Percentiles rank a stretch among this genome's conserved stretches.
Conservation (phyloP, 2,797 vertebrate genomes). For the Artibeus jamaicensis region DNA sequence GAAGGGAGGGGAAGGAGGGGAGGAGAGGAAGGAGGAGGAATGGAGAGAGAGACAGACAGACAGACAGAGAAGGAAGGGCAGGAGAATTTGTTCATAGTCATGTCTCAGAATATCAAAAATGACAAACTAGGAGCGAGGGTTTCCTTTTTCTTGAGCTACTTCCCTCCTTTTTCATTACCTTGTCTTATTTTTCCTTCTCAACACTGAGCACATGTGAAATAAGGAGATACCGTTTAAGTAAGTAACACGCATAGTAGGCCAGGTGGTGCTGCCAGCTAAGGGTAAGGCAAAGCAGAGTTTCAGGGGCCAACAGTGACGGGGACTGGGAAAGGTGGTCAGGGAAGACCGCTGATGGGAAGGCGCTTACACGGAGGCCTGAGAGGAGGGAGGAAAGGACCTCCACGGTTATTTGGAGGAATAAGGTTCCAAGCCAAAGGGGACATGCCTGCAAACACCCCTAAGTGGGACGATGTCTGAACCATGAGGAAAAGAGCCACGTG, state of each 20-base stretch:
- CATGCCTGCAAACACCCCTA: background rate
- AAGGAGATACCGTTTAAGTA: background rate
- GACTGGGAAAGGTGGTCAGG: background rate
- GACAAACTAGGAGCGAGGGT: background rate
- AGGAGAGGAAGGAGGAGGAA: background rate
- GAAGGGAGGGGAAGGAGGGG: rapidly evolving
- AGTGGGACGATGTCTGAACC: background rate
- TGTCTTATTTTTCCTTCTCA: background rate
- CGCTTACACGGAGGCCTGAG: background rate
- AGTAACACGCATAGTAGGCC: background rate
- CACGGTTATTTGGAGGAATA: background rate
- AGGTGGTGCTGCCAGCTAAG: background rate
- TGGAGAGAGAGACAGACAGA: no score
- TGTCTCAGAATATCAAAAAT: background rate
- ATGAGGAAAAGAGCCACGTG: background rate
- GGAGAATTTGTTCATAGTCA: background rate
- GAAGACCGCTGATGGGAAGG: background rate
- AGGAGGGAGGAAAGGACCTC: background rate
- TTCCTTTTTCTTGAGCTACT: background rate
- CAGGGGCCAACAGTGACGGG: background rate
- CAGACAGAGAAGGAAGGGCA: no score
- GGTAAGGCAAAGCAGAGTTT: background rate
- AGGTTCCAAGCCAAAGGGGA: no score
- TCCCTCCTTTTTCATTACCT: background rate
- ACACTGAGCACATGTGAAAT: background rate